phyloP scores from a whole-genome alignment of 2,113 vertebrate species.

The Calcarius ornatus region DNA sequence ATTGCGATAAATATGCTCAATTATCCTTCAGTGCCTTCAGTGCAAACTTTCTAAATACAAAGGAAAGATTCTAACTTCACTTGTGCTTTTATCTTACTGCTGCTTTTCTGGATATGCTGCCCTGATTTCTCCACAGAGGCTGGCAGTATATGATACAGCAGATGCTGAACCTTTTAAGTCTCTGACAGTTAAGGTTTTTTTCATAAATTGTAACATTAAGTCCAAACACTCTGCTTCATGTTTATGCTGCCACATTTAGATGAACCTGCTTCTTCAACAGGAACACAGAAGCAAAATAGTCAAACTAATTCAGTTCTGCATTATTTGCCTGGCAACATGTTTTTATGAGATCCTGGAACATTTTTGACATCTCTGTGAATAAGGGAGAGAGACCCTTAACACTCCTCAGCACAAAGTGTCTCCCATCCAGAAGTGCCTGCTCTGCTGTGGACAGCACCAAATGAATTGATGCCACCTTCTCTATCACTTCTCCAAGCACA shows the following conservation, averaged over 20 bases:
- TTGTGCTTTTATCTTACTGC: neutral
- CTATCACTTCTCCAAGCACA: neutral
- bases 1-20: neutral
- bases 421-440: neutral
- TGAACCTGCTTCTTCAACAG: neutral
- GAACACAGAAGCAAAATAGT: neutral
- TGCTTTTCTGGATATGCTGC: neutral
- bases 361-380: neutral
- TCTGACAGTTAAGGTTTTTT: constrained; percentile 1
- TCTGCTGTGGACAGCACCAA: neutral
- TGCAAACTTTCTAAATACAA: neutral
- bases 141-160: neutral
- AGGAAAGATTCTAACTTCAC: neutral
- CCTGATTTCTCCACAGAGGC: neutral
- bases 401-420: neutral
- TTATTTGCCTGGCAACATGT: neutral
- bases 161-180: constrained; percentile 1
- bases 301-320: neutral
- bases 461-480: neutral
- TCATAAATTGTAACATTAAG: neutral
- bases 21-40: neutral
- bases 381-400: neutral
- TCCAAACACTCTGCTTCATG: neutral
- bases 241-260: constrained; percentile 10
- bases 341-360: neutral